phyloP scores from a whole-genome alignment of 2,113 vertebrate species.

The Leptocoma aspasia region DNA sequence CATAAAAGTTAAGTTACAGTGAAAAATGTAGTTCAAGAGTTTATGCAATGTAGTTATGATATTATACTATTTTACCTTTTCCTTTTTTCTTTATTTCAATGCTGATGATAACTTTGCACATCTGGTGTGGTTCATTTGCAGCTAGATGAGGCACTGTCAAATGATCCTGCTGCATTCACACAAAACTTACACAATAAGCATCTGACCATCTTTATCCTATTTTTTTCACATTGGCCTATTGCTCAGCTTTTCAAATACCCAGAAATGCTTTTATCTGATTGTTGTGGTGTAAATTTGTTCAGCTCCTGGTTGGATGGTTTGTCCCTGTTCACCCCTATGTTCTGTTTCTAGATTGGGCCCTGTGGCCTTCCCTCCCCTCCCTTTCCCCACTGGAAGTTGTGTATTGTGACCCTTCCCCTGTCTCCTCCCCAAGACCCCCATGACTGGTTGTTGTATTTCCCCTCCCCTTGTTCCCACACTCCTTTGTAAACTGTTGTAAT shows the following conservation, averaged over 20 bases:
- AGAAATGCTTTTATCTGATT: background rate
- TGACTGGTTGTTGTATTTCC: too few relatives aligned
- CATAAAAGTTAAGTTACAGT: background rate
- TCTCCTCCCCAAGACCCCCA: too few relatives aligned
- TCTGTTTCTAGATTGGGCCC: too few relatives aligned
- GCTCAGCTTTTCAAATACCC: background rate
- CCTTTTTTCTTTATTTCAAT: background rate
- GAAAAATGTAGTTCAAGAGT: background rate
- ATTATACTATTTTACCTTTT: background rate
- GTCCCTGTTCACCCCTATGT: too few relatives aligned
- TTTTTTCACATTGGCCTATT: background rate
- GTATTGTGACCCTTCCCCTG: too few relatives aligned
- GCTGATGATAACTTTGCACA: background rate
- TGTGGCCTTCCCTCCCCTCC: too few relatives aligned
- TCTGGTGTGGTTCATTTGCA: background rate
- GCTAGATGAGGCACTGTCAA: background rate
- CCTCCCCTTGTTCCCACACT: too few relatives aligned
- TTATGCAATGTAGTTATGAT: background rate
- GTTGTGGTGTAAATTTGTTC: too few relatives aligned
- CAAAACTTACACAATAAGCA: background rate
- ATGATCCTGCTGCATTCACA: background rate
- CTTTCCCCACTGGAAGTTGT: too few relatives aligned
- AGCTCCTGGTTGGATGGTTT: too few relatives aligned
- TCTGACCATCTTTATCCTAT: background rate
- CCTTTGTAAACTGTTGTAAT: too few relatives aligned